Evolutionary conservation across 2,888 invertebrate genomes (phyloP).

Genomic region (Drymonia ruficornis): DNA sequence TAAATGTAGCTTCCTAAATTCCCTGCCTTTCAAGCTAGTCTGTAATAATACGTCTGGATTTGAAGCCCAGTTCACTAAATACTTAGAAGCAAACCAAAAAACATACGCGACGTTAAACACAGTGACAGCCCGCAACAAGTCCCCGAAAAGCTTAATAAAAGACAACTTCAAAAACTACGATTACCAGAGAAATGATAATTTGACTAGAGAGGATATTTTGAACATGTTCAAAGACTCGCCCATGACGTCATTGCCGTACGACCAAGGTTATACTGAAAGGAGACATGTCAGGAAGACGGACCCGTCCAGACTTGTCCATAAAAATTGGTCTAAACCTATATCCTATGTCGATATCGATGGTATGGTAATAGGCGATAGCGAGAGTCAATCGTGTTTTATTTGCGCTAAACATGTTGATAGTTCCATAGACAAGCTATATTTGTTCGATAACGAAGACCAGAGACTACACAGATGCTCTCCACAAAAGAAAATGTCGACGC

Average conservation of each 20-base stretch:
- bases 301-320: slow-evolving; percentile 65
- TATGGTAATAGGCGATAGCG: slow-evolving; percentile 54
- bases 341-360: slow-evolving; percentile 59
- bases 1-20: slow-evolving; percentile 64
- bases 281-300: slow-evolving; percentile 73
- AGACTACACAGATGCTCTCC: slow-evolving; percentile 68
- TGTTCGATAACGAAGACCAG: slow-evolving; percentile 79
- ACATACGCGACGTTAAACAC: slow-evolving; percentile 60
- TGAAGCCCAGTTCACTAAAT: slow-evolving; percentile 72
- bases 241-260: slow-evolving; percentile 65
- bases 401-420: slow-evolving; percentile 65
- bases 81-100: slow-evolving; percentile 62
- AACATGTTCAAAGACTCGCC: slow-evolving; percentile 80
- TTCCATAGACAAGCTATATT: slow-evolving; percentile 64
- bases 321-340: slow-evolving; percentile 54
- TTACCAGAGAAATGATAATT: slow-evolving; percentile 50
- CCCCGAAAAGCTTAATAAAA: slow-evolving; percentile 61
- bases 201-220: slow-evolving; percentile 71
- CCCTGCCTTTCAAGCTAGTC: slow-evolving; percentile 71
- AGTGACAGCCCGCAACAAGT: slow-evolving; percentile 57
- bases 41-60: slow-evolving; percentile 68
- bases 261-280: slow-evolving; percentile 57
- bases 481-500: slow-evolving; percentile 63
- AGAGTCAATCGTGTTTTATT: slow-evolving; percentile 69
- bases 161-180: slow-evolving; percentile 49